Conservation (phyloP, 2,113 vertebrate species). For the Bucco capensis region DNA sequence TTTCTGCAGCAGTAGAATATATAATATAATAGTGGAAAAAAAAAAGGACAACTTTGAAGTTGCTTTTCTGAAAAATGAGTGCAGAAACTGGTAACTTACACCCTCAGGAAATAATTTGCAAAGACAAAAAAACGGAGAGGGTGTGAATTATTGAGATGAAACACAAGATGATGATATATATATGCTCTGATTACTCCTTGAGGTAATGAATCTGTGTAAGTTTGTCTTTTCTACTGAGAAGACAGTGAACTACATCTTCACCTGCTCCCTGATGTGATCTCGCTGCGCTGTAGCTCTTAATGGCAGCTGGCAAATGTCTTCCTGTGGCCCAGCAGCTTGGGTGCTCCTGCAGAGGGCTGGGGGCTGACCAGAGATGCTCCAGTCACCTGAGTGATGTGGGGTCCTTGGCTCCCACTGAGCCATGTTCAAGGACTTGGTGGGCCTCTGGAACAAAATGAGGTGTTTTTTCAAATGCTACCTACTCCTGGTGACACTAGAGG, state of each 20-base stretch:
- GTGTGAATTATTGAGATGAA: not conserved
- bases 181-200: not conserved
- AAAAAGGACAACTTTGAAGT: not conserved
- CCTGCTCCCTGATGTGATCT: not conserved
- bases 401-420: accelerated
- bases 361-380: not conserved
- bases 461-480: accelerated
- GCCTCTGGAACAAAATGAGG: accelerated
- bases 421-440: accelerated
- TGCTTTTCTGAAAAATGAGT: slow-evolving; percentile 3
- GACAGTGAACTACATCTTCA: not conserved
- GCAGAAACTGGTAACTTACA: not conserved
- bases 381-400: accelerated
- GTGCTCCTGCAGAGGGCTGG: accelerated
- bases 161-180: not conserved
- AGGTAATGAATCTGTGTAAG: not conserved
- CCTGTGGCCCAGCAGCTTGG: accelerated
- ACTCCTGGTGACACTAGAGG: accelerated
- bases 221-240: not conserved
- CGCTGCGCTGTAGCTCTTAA: no score
- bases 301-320: accelerated
- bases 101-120: not conserved
- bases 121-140: not conserved
- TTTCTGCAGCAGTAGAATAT: not conserved
- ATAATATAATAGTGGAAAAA: no score